phyloP scores from a whole-genome alignment of 2,113 vertebrate genomes.

The Proterorhinus semilunaris region DNA sequence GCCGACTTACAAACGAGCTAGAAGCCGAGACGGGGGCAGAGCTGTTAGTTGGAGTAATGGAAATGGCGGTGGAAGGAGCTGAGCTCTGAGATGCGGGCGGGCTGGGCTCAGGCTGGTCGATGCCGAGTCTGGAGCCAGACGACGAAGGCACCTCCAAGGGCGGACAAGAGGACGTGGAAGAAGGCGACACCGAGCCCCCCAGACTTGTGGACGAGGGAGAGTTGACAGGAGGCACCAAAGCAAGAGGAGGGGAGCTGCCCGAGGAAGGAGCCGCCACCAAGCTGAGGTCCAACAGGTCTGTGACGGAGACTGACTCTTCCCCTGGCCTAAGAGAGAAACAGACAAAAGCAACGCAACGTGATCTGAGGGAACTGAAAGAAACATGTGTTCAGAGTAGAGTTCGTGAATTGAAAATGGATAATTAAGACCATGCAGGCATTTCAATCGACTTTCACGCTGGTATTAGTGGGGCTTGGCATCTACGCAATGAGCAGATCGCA shows the following conservation, averaged over 20 bases:
- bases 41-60: conserved; percentile 20
- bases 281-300: conserved; percentile 82
- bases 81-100: conserved; percentile 58
- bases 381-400: neutral
- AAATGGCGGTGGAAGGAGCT: conserved; percentile 32
- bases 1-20: conserved; percentile 3
- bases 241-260: conserved; percentile 63
- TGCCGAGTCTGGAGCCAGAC: conserved; percentile 30
- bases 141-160: conserved; percentile 67
- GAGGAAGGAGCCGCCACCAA: conserved; percentile 63
- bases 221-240: conserved; percentile 59
- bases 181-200: conserved; percentile 56
- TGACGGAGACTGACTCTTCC: conserved; percentile 79
- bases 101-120: conserved; percentile 62
- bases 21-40: conserved; percentile 46
- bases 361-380: neutral
- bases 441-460: neutral
- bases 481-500: neutral
- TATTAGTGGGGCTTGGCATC: neutral
- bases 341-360: neutral
- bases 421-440: neutral
- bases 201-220: conserved; percentile 56
- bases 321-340: conserved; percentile 67
- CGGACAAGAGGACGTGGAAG: conserved; percentile 52
- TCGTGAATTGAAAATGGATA: neutral